A percentile compares a stretch with the other conserved stretches of the same genome.
Evolutionary conservation across 2,888 invertebrate genomes (phyloP).

Genomic region (Brenthis daphne): DNA sequence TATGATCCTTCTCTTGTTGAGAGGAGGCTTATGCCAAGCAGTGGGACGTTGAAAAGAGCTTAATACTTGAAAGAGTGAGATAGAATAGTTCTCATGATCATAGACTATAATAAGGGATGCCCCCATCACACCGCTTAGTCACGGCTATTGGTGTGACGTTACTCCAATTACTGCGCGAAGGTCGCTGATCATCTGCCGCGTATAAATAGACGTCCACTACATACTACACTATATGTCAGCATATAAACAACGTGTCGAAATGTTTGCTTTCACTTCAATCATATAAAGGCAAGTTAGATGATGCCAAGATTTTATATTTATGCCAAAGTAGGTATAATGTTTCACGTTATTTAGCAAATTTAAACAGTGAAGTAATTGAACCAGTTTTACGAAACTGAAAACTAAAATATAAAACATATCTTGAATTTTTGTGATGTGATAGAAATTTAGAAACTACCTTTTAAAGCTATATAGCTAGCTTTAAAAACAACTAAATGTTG

Average conservation of each 20-base stretch:
- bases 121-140: constrained; percentile 20
- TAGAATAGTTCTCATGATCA: neutral
- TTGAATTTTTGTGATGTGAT: too few relatives aligned
- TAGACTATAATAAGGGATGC: constrained; percentile 7
- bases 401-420: too few relatives aligned
- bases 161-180: constrained; percentile 17
- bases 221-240: neutral
- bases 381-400: too few relatives aligned
- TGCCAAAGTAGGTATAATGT: too few relatives aligned
- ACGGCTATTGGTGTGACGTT: constrained; percentile 19
- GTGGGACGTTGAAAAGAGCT: too few relatives aligned
- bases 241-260: constrained; percentile 17
- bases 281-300: neutral
- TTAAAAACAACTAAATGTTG: neutral
- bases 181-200: constrained; percentile 25
- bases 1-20: too few relatives aligned
- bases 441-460: too few relatives aligned
- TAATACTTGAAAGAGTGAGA: neutral
- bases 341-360: too few relatives aligned
- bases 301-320: too few relatives aligned
- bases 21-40: too few relatives aligned
- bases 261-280: constrained; percentile 12
- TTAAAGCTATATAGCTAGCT: too few relatives aligned
- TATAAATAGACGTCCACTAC: constrained; percentile 23
- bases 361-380: too few relatives aligned